Base-by-base conservation (phyloP, 2,797 vertebrate genomes). In the Nyctibius grandis region DNA sequence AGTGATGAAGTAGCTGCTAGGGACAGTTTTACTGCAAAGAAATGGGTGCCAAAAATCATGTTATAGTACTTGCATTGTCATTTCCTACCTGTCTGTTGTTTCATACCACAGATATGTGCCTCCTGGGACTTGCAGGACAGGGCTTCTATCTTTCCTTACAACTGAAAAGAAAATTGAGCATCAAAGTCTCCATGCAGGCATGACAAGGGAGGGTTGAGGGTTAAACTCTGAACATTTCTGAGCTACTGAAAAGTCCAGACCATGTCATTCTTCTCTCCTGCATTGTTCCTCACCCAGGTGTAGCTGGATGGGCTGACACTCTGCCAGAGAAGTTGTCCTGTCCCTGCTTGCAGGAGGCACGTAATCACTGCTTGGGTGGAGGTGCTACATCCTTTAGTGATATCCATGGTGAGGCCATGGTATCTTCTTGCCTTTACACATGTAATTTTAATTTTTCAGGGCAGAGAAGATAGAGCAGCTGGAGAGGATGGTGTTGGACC, bases 401-500 rank as follows among this genome's bases (percentile, higher is more conserved):
- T 31, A 18, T 5, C 40, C 23, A 3, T 0, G 5, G 15, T 19
- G 29, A 83, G 19, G 29, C 29, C 5, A 1, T 1, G n/a, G 26
- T 8, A 9, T 65, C 34, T 38, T 53, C 67, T 33, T 72, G 28
- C 26, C n/a, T 92, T 69, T 60, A 23, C 11, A 23, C 2, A 0
- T 16, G 2, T 68, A 15, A 26, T 33, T 79, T 91, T 50, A 5
- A 53, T 48, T 89, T 88, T 95, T 70, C 84, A 97, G 96, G 45
- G 50, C 3, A 0, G 88, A 95, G 40, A 97, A 96, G 89, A 92
- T 97, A 11, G 94, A 96, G n/a, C 96, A 97, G n/a, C 78, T 97
- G 75, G 96, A 97, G 90, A 94, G 64, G 48, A 79, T 93, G 84
- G 94, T 97, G 47, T 8, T 88, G 33, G 86, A 86, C 25, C 96